Evolutionary conservation across 2,888 invertebrate species (phyloP), one percentile per base, ranked within the genome.

Genomic region (Linyphia triangularis): DNA sequence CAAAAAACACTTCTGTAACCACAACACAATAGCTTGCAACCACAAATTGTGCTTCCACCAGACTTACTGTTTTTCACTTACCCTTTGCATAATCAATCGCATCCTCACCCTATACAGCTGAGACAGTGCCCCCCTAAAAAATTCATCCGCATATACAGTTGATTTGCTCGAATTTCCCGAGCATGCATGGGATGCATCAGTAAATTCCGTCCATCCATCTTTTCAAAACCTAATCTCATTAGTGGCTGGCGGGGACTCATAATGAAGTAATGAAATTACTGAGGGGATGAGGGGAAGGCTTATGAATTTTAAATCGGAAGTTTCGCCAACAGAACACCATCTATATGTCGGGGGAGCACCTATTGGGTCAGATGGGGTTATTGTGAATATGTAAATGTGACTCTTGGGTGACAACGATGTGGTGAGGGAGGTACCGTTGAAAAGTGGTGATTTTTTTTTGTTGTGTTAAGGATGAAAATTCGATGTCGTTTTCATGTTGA

Each of bases 241-340:
- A 88, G 81, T 10, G 37, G n/a, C 13, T 30, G 51, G 30, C 57
- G 61, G 33, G 72, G 51, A 65, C n/a, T 57, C 59, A 85, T 85
- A 77, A 85, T 88, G 75, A 88, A 88, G 75, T 88, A 81, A 88
- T 75, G 81, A 88, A 86, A 86, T 86, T 86, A 86, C 24, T 63
- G 83, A 72, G 51, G 4, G n/a, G 43, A 4, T 24, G 59, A 22
- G 40, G 70, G 70, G 51, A 26, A 28, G 51, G 51, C 86, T 82
- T 88, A 88, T 88, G 86, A 88, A 88, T 88, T 81, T 88, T 88
- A 88, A 88, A 88, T 59, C 81, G 67, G 22, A 28, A 67, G 13
- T 51, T 24, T 51, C 65, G 77, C 57, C 75, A 59, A 75, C 75
- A 63, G 16, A 13, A 10, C 9, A 24, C 6, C 75, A 33, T 51